Evolutionary conservation across 2,888 invertebrate genomes (phyloP).

Genomic region (Tipula lateralis): DNA sequence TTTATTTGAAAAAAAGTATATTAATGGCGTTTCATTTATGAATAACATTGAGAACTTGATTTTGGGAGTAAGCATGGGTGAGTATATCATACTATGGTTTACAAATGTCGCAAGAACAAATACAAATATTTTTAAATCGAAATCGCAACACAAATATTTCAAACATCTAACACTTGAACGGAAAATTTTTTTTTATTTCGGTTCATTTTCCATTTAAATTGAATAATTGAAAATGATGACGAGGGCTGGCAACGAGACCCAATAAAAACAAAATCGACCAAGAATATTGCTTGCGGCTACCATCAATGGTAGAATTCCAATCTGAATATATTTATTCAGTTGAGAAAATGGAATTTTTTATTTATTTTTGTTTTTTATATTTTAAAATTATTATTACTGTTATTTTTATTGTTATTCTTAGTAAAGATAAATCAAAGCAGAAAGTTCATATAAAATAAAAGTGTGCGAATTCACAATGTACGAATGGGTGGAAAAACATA

Average conservation of each 20-base stretch:
- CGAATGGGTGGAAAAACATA: not conserved
- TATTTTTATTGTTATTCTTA: not conserved
- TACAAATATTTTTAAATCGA: not conserved
- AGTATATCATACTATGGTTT: not conserved
- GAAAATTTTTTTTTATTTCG: not conserved
- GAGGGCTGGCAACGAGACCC: not conserved
- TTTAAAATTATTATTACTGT: not conserved
- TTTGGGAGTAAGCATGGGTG: not conserved
- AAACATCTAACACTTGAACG: not conserved
- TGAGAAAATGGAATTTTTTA: not conserved
- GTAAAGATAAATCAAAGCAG: not conserved
- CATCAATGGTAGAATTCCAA: not conserved
- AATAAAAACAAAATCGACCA: not conserved
- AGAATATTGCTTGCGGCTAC: constrained; percentile 1
- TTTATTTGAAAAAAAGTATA: not conserved
- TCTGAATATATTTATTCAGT: not conserved
- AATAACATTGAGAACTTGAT: not conserved
- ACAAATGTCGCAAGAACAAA: not conserved
- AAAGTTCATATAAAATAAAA: not conserved
- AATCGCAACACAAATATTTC: not conserved
- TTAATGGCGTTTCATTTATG: not conserved
- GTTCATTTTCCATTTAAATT: not conserved
- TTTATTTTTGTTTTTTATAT: not conserved
- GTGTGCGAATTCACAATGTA: not conserved
- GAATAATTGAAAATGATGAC: not conserved